A percentile compares a stretch with the other conserved stretches of the same genome.
Conservation (phyloP, 2,888 invertebrate genomes). For the Synergus laeviventris region DNA sequence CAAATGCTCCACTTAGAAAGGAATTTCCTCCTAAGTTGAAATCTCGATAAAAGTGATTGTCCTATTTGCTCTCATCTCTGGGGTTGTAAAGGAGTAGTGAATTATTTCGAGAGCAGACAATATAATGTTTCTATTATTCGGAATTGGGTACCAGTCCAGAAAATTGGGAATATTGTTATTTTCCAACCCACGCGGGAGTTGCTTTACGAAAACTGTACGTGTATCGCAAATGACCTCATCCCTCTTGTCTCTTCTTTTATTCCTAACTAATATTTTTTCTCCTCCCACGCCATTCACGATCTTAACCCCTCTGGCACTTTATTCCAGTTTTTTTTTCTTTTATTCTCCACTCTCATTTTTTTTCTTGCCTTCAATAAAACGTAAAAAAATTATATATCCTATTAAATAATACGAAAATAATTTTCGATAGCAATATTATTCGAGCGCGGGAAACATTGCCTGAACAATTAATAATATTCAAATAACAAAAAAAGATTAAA, state of each 20-base stretch:
- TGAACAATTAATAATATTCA: no score
- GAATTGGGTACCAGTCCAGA: not conserved
- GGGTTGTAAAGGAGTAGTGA: slow-evolving; percentile 7
- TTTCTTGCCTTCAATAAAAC: not conserved
- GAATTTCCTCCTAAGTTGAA: slow-evolving; percentile 34
- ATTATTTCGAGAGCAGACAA: slow-evolving; percentile 15
- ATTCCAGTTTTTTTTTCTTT: not conserved
- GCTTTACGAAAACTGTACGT: slow-evolving; percentile 15
- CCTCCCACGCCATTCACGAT: slow-evolving; percentile 14
- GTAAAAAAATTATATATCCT: no score
- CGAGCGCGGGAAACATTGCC: no score
- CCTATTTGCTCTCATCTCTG: slow-evolving; percentile 10
- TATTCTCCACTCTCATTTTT: not conserved
- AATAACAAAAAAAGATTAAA: no score
- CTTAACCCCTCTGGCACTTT: not conserved
- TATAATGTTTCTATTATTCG: not conserved
- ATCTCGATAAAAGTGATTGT: slow-evolving; percentile 33
- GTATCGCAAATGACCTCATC: slow-evolving; percentile 13
- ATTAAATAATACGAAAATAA: no score
- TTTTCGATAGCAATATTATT: no score
- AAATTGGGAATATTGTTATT: slow-evolving; percentile 26
- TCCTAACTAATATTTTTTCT: slow-evolving; percentile 30
- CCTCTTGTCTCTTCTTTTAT: slow-evolving; percentile 27
- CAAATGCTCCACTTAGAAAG: slow-evolving; percentile 34
- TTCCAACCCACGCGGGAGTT: not conserved